These are phyloP conservation scores for Zosterops japonicus DNA, from an alignment of 2,113 vertebrate genomes.

Conservation along the genomic window DNA sequence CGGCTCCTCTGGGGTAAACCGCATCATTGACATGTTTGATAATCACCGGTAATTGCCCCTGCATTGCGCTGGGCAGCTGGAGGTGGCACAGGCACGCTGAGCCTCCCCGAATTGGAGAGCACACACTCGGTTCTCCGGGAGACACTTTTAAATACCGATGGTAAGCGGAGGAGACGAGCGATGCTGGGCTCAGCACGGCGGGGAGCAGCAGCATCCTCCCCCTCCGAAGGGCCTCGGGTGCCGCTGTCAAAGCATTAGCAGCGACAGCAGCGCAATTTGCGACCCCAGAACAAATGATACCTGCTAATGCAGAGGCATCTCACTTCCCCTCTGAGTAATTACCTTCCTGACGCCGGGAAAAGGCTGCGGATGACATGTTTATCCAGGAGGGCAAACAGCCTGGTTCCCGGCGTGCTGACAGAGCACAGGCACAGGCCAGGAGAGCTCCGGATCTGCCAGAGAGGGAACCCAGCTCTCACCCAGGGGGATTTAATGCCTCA, in stretches of 20 bases:
- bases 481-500: background rate
- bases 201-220: background rate
- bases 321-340: background rate
- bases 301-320: background rate
- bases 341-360: background rate
- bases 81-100: background rate
- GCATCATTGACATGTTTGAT: accelerated
- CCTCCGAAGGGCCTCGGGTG: background rate
- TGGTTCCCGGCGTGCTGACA: accelerated
- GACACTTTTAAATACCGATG: background rate
- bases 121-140: accelerated
- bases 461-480: accelerated
- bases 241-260: background rate
- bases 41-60: background rate
- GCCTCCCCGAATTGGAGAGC: background rate
- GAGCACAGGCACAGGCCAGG: background rate
- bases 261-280: background rate
- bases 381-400: background rate
- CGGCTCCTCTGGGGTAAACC: background rate
- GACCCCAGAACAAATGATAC: background rate
- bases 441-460: background rate
- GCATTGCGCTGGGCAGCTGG: background rate
- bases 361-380: background rate
- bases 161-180: background rate
- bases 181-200: background rate